These are phyloP conservation scores for Perca fluviatilis DNA, from an alignment of 2,113 vertebrate genomes.

Conservation along the genomic window DNA sequence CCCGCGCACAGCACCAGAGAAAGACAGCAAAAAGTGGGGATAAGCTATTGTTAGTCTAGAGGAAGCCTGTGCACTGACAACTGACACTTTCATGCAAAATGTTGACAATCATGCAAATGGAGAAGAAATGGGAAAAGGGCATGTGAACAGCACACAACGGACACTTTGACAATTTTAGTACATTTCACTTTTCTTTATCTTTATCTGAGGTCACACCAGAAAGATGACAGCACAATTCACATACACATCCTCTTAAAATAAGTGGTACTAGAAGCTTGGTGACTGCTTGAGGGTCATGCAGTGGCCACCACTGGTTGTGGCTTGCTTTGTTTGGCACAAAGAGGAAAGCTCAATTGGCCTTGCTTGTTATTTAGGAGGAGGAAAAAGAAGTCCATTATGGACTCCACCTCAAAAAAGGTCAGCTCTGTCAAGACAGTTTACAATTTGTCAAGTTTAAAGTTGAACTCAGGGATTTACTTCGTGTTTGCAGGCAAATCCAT, in stretches of 20 bases:
- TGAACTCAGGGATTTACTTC: not conserved
- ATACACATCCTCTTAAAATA: not conserved
- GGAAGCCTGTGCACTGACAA: conserved; percentile 5
- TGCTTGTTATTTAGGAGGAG: not conserved
- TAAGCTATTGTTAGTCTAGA: conserved; percentile 65
- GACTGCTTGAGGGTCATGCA: not conserved
- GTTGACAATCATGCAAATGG: conserved; percentile 67
- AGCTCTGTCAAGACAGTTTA: not conserved
- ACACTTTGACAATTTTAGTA: conserved; percentile 4
- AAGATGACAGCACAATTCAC: not conserved
- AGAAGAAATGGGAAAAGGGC: conserved; percentile 26
- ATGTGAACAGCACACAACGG: conserved; percentile 22
- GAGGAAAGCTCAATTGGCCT: not conserved
- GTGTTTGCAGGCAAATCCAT: not conserved
- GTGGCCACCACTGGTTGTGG: not conserved
- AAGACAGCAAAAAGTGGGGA: conserved; percentile 66
- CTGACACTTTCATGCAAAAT: conserved; percentile 65
- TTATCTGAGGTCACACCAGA: not conserved
- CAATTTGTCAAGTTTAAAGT: not conserved
- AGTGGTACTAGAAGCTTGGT: not conserved
- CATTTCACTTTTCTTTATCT: not conserved
- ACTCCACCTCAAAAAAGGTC: not conserved
- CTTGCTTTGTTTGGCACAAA: not conserved
- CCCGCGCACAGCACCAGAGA: conserved; percentile 60
- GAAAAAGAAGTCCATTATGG: not conserved